Evolutionary conservation across 1,140 invertebrate species (phyloP).

Genomic region (Sycobia sp.): DNA sequence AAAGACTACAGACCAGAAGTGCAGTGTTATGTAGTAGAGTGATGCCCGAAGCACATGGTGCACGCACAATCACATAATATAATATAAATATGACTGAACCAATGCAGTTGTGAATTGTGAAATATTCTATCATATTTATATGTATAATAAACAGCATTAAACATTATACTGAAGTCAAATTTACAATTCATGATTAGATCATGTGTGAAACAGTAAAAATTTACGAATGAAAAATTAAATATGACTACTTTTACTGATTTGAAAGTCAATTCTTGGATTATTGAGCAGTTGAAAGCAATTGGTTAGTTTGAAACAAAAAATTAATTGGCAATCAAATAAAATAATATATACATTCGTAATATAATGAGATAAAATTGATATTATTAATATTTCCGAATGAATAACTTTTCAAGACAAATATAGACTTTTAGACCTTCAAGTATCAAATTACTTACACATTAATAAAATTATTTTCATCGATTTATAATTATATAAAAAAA

Average conservation of each 20-base stretch:
- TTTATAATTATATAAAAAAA: neutral
- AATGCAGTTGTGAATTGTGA: neutral
- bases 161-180: neutral
- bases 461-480: neutral
- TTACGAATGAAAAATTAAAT: conserved; percentile 11
- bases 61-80: neutral
- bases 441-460: neutral
- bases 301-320: too few relatives aligned
- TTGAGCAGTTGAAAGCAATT: conserved; percentile 52
- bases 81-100: neutral
- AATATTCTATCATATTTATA: neutral
- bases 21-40: too few relatives aligned
- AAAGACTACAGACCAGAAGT: too few relatives aligned
- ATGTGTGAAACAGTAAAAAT: neutral
- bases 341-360: too few relatives aligned
- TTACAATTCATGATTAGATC: neutral
- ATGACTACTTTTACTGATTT: conserved; percentile 47
- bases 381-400: neutral
- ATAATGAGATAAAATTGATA: too few relatives aligned
- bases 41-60: too few relatives aligned
- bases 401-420: neutral
- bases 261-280: conserved; percentile 55
- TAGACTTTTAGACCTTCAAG: too few relatives aligned
- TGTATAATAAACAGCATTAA: neutral
- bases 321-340: too few relatives aligned